Percentiles rank a stretch among this genome's conserved stretches.
phyloP scores from a whole-genome alignment of 2,113 vertebrate species.

The Formicarius rufipectus region DNA sequence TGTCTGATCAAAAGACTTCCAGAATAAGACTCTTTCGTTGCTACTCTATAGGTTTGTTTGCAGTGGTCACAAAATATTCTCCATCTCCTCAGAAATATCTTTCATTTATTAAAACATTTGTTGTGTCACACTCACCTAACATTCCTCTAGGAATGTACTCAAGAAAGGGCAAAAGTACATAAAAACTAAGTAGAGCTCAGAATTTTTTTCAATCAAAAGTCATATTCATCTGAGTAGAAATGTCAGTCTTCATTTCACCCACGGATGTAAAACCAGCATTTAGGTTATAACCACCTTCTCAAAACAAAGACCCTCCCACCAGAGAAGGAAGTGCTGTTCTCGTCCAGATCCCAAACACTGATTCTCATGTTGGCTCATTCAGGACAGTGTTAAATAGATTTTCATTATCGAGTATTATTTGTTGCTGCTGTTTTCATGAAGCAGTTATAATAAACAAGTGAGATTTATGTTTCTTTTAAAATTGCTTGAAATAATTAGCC shows the following conservation, averaged over 20 bases:
- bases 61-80: background rate
- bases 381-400: background rate
- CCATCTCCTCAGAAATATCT: background rate
- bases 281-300: background rate
- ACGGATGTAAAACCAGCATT: background rate
- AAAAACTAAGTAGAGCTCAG: background rate
- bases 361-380: background rate
- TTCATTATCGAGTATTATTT: conserved; percentile 32
- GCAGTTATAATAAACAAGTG: conserved; percentile 17
- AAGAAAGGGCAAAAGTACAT: background rate
- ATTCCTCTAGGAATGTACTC: background rate
- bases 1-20: background rate
- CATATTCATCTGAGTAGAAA: background rate
- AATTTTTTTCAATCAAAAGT: background rate
- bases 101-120: background rate
- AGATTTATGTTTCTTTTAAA: conserved; percentile 16
- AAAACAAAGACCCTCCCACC: background rate
- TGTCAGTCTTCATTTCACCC: background rate
- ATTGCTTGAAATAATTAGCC: background rate
- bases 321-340: background rate
- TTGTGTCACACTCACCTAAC: background rate
- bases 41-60: background rate
- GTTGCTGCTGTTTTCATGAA: conserved; percentile 30
- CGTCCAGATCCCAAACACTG: background rate
- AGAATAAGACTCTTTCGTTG: background rate